phyloP scores from a whole-genome alignment of 2,797 vertebrate species.

The Apogon talboti region DNA sequence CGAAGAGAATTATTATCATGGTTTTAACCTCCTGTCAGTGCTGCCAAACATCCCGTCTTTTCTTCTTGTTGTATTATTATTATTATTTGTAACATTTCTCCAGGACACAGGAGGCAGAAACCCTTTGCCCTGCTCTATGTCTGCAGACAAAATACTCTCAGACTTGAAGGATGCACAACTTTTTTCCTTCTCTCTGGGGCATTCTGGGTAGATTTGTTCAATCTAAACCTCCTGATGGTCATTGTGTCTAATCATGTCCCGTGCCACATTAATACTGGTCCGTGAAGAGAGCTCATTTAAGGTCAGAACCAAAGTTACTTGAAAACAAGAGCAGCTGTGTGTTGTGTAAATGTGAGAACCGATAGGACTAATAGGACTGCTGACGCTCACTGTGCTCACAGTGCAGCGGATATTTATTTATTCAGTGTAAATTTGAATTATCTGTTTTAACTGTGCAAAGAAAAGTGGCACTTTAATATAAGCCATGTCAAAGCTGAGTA shows the following conservation, averaged over 20 bases:
- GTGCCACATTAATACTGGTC: slow-evolving; percentile 50
- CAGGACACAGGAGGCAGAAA: slow-evolving; percentile 13
- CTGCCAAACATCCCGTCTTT: slow-evolving; percentile 47
- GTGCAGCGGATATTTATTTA: slow-evolving; percentile 69
- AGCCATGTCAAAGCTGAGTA: slow-evolving; percentile 32
- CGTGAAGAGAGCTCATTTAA: slow-evolving; percentile 21
- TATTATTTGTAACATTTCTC: slow-evolving; percentile 23
- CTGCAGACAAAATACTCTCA: slow-evolving; percentile 24
- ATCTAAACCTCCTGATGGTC: slow-evolving; percentile 50
- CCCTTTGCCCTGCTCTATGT: not conserved
- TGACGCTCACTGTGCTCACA: slow-evolving; percentile 38
- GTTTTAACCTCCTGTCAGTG: slow-evolving; percentile 47
- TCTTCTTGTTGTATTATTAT: slow-evolving; percentile 39
- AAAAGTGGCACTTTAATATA: slow-evolving; percentile 24
- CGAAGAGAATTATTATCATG: slow-evolving; percentile 41
- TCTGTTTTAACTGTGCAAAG: slow-evolving; percentile 31
- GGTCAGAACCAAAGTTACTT: slow-evolving; percentile 63
- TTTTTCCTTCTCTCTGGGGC: slow-evolving; percentile 8
- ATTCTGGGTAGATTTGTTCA: slow-evolving; percentile 23
- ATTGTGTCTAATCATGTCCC: slow-evolving; percentile 24
- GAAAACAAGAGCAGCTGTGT: slow-evolving; percentile 52
- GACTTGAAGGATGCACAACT: not conserved
- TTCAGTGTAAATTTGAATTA: slow-evolving; percentile 65
- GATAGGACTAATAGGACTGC: slow-evolving; percentile 16
- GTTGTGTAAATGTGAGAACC: slow-evolving; percentile 8